These are phyloP conservation scores for Matsumurasca onukii DNA, from an alignment of 1,140 invertebrate species.

Conservation along the genomic window DNA sequence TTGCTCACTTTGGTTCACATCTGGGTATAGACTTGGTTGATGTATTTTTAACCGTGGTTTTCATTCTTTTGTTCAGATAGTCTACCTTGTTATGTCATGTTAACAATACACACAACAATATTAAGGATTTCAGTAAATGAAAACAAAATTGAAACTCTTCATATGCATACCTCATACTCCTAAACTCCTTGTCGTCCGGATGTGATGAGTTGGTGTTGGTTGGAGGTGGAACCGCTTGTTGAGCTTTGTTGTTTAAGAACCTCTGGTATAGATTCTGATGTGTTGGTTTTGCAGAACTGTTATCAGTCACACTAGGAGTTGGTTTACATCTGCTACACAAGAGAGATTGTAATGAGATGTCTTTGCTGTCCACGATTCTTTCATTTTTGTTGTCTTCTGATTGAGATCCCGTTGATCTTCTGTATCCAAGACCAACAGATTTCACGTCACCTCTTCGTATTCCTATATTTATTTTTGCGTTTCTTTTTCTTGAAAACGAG, in stretches of 20 bases:
- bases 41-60: too few relatives aligned
- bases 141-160: too few relatives aligned
- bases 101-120: too few relatives aligned
- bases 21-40: too few relatives aligned
- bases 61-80: too few relatives aligned
- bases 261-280: slow-evolving; percentile 30
- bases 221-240: not conserved
- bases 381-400: slow-evolving; percentile 29
- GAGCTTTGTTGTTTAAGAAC: slow-evolving; percentile 31
- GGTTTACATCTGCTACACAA: slow-evolving; percentile 37
- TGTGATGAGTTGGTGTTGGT: slow-evolving; percentile 42
- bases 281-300: not conserved
- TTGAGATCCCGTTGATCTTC: slow-evolving; percentile 15
- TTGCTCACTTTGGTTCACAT: too few relatives aligned
- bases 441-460: slow-evolving; percentile 36
- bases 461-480: slow-evolving; percentile 38
- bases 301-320: not conserved
- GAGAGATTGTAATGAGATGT: slow-evolving; percentile 28
- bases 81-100: too few relatives aligned
- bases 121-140: too few relatives aligned
- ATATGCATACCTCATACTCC: too few relatives aligned
- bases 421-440: slow-evolving; percentile 28
- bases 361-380: slow-evolving; percentile 11
- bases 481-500: slow-evolving; percentile 39
- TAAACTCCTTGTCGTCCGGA: slow-evolving; percentile 40